Evolutionary conservation across 1,140 invertebrate species (phyloP).

Genomic region (Planococcus citri): DNA sequence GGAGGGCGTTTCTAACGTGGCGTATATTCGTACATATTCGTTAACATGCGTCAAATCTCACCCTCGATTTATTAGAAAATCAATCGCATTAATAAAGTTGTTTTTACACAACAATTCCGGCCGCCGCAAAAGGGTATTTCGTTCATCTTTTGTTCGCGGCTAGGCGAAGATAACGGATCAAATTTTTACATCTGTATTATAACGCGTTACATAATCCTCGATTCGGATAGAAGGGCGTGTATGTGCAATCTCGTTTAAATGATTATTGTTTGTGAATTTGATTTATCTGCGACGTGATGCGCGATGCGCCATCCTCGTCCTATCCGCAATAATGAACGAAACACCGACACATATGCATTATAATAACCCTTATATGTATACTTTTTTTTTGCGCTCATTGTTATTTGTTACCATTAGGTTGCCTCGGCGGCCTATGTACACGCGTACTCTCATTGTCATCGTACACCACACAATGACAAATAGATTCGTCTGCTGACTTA

Average conservation of each 20-base stretch:
- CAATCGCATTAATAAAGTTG: slow-evolving; percentile 19
- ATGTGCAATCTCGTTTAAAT: not conserved
- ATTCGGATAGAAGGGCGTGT: not conserved
- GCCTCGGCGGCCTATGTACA: no score
- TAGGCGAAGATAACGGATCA: slow-evolving; percentile 14
- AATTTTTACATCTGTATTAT: slow-evolving; percentile 17
- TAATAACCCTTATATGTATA: no score
- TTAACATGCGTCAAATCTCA: slow-evolving; percentile 11
- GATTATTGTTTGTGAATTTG: slow-evolving; percentile 6
- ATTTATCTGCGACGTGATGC: slow-evolving; percentile 11
- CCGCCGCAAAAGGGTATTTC: slow-evolving; percentile 11
- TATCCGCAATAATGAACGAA: no score
- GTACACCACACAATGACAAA: no score
- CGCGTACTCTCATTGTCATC: no score
- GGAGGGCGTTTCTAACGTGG: not conserved
- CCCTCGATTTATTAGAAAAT: slow-evolving; percentile 12
- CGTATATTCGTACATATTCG: not conserved
- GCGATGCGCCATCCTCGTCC: not conserved
- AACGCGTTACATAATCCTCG: slow-evolving; percentile 4
- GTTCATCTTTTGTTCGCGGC: not conserved
- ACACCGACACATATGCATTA: no score
- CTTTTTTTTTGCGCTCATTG: no score
- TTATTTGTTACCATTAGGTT: no score
- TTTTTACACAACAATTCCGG: slow-evolving; percentile 15
- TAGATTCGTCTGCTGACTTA: no score